Conservation (phyloP, 2,113 vertebrate genomes). For the Corythornis cristatus region DNA sequence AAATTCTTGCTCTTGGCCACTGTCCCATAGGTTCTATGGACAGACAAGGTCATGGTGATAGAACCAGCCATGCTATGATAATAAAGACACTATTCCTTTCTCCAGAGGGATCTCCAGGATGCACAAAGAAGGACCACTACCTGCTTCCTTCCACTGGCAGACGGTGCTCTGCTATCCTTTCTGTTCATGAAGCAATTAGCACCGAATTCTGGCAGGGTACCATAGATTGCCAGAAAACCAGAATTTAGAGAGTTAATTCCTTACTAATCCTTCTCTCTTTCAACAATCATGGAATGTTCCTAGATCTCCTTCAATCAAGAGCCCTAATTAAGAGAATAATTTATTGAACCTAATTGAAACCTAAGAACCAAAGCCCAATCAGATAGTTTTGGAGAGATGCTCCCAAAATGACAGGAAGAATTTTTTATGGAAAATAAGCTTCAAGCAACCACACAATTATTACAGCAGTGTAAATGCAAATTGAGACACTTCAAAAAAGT, state of each 20-base stretch:
- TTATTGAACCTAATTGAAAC: constrained; percentile 15
- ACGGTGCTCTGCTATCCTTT: neutral
- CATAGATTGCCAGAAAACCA: neutral
- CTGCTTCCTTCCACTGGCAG: neutral
- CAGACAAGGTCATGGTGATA: neutral
- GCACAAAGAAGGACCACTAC: neutral
- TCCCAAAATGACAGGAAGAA: neutral
- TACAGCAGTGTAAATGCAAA: neutral
- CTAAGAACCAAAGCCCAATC: neutral
- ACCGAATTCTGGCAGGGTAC: neutral
- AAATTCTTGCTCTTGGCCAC: neutral
- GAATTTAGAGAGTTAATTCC: constrained; percentile 13
- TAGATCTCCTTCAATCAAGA: constrained; percentile 18
- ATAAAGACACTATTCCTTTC: neutral
- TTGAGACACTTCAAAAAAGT: neutral
- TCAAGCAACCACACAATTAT: neutral
- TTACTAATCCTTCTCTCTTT: neutral
- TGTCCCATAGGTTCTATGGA: neutral
- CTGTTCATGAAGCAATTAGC: neutral
- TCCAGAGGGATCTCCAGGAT: neutral
- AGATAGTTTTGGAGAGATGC: neutral
- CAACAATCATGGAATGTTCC: neutral
- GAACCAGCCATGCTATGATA: neutral
- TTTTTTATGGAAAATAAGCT: neutral
- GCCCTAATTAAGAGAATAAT: constrained; percentile 17